Conservation (phyloP, 2,113 vertebrate species). For the Scomber japonicus region DNA sequence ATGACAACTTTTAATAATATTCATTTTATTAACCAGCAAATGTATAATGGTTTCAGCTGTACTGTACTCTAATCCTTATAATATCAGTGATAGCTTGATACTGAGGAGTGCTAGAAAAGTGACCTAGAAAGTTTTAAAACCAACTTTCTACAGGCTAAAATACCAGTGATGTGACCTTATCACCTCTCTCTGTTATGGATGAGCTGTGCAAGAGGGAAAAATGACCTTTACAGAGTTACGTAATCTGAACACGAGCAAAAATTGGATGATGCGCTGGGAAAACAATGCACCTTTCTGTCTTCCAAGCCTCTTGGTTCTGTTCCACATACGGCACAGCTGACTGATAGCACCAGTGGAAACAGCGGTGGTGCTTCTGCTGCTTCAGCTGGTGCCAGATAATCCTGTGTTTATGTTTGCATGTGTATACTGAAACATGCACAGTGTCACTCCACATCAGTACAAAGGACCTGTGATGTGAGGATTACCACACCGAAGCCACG, state of each 20-base stretch:
- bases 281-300: neutral
- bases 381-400: slow-evolving; percentile 58
- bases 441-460: slow-evolving; percentile 72
- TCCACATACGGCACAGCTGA: slow-evolving; percentile 16
- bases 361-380: slow-evolving; percentile 3
- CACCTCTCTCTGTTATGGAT: neutral
- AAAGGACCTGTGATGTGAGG: slow-evolving; percentile 70
- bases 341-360: slow-evolving; percentile 5
- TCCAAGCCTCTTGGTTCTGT: slow-evolving; percentile 7
- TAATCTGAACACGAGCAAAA: slow-evolving; percentile 1
- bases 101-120: no score
- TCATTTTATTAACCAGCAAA: no score
- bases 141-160: neutral
- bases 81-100: no score
- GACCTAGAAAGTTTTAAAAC: no score
- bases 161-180: slow-evolving; percentile 2
- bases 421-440: slow-evolving; percentile 59
- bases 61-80: no score
- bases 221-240: slow-evolving; percentile 23
- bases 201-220: neutral
- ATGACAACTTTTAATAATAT: no score
- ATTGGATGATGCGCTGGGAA: neutral
- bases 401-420: slow-evolving; percentile 66
- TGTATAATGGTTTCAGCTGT: no score
- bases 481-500: slow-evolving; percentile 66